Conservation (phyloP, 2,113 vertebrate genomes). For the Ellobius talpinus region DNA sequence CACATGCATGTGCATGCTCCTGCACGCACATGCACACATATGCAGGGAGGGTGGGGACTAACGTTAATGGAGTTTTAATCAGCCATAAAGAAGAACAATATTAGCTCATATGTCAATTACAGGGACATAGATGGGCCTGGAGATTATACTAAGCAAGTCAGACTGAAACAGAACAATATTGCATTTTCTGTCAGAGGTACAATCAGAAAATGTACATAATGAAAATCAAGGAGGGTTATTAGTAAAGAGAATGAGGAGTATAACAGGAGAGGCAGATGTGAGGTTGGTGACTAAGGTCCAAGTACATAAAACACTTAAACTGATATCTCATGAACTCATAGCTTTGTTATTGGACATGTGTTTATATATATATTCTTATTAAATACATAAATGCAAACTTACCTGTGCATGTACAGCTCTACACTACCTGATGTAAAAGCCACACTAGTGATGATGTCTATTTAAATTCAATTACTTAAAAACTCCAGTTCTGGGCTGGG, state of each 20-base stretch:
- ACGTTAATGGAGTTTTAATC: background rate
- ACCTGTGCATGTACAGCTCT: background rate
- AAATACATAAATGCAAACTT: background rate
- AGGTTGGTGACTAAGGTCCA: background rate
- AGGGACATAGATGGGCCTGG: background rate
- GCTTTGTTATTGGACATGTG: background rate
- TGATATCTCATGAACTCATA: background rate
- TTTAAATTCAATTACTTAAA: slow-evolving; percentile 4
- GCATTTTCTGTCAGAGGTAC: background rate
- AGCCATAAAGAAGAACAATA: background rate
- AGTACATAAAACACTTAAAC: background rate
- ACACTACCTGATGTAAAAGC: background rate
- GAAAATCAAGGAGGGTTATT: background rate
- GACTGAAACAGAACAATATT: background rate
- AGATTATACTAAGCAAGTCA: background rate
- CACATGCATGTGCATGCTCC: background rate
- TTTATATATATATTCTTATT: too few relatives aligned
- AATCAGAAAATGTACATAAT: background rate
- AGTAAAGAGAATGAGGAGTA: background rate
- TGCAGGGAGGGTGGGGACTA: background rate
- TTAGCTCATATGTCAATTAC: background rate
- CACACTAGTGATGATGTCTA: background rate
- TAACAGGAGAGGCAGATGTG: background rate
- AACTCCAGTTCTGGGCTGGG: background rate
- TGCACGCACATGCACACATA: too few relatives aligned